Base-by-base conservation (phyloP, 2,888 invertebrate species). In the Thera obeliscata region DNA sequence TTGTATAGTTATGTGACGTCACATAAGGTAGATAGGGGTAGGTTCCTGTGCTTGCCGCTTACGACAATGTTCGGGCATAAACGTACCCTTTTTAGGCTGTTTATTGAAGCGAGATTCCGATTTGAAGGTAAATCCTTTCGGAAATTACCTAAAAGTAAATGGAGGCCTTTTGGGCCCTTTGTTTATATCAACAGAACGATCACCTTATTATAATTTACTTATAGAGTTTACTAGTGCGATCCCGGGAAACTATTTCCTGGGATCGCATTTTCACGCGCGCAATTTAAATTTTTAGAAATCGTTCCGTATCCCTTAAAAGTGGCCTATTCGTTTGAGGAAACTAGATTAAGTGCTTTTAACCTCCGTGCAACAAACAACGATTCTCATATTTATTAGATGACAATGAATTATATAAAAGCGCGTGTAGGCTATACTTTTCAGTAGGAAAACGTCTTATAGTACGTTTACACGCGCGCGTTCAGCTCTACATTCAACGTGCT, bases 21-120 rank as follows among this genome's bases (percentile, higher is more conserved):
- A 50, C 56, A 35, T 57, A 41, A 59, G 64, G 64, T 52, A 38
- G 55, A 66, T 66, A 56, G 35, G 41, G 50, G 12, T 59, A 33
- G 52, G 58, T 59, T 59, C 56, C 38, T 46, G 33, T 56, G 46
- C 9, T 54, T 49, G 41, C 49, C 43, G 12, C 35, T 61, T 68
- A 68, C 57, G 56, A 52, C 55, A 46, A 41, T 57, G 36, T 64
- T 52, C 43, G 12, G 43, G 52, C 5, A 12, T 56, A n/a, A 60
- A 41, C 50, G 50, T 41, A 50, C 12, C 50, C 22, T 41, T 38
- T 59, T 22, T 3, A 8, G 56, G n/a, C 36, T 56, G 41, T 12
- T 9, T 52, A 52, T 8, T n/a, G 52, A 52, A 52, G 12, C 12
- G 52, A 8, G 52, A 6, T 52, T 12, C 8, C 7, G 33, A 7